Evolutionary conservation across 2,113 vertebrate species (phyloP), one percentile per base, ranked within the genome.

Genomic region (Scomber scombrus): DNA sequence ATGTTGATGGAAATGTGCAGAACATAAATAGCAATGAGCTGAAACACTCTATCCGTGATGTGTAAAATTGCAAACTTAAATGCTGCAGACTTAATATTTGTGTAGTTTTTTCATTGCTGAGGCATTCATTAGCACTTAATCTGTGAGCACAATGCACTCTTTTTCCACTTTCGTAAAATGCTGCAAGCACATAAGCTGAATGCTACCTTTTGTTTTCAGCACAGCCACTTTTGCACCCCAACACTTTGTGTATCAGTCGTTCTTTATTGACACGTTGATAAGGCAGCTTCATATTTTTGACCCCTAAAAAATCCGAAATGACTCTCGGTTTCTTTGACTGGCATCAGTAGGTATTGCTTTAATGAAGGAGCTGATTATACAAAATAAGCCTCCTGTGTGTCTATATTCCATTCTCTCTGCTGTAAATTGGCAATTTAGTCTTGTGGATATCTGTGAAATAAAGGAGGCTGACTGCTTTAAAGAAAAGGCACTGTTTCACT

Each of bases 341-440:
- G 68, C 66, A 51, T 2, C 11, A 78, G 29, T 56, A 46, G 49
- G 47, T 85, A 77, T 78, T 14, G 18, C 65, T 79, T 78, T 88
- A 88, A 88, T 84, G 77, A 89, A 81, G 70, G 65, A 80, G 82
- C 85, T 88, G 88, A 89, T 91, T 80, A 85, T 80, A 75, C 77
- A 85, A 87, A 90, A 91, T 75, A 89, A 87, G 78, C 71, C 67
- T 56, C 77, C 57, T 75, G 76, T 78, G 62, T 81, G 69, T 87
- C 75, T 87, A 26, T 81, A 67, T 87, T 81, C 61, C 54, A 50
- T 63, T 71, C 75, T 64, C 34, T 86, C 49, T 57, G 85, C 69
- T 79, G 71, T 84, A 87, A 92, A 91, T 89, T 92, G 90, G 66
- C 89, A 92, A 90, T 93, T 91, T 91, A 82, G 75, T 76, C 54